A percentile compares a stretch with the other conserved stretches of the same genome.
phyloP scores from a whole-genome alignment of 2,113 vertebrate genomes.

The Corythornis vintsioides region DNA sequence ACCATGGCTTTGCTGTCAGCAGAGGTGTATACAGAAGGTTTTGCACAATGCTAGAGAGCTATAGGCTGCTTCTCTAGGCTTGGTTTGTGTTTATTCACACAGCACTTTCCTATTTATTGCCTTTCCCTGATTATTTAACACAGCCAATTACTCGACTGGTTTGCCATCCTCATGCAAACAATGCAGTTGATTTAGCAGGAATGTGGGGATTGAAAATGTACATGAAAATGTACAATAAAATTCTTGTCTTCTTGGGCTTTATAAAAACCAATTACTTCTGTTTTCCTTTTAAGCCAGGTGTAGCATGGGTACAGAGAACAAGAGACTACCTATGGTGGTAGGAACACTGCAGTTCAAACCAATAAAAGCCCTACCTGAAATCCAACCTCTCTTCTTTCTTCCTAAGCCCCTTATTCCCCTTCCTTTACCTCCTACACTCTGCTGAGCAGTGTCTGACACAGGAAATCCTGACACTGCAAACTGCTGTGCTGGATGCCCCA shows the following conservation, averaged over 20 bases:
- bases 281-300: neutral
- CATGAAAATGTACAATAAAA: neutral
- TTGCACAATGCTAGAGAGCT: neutral
- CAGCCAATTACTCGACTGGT: neutral
- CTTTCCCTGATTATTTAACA: neutral
- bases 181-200: neutral
- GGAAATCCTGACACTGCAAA: neutral
- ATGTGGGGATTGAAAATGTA: neutral
- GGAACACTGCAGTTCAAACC: neutral
- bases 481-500: fast-evolving
- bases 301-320: neutral
- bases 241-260: neutral
- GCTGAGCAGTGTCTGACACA: neutral
- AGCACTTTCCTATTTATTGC: neutral
- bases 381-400: neutral
- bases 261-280: neutral
- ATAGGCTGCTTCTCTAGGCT: neutral
- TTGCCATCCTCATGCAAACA: neutral
- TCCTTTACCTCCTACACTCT: neutral
- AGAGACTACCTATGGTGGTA: neutral
- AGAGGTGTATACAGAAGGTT: neutral
- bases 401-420: neutral
- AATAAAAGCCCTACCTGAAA: neutral
- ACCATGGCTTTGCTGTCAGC: neutral
- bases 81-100: neutral